Conservation (phyloP, 1,140 invertebrate genomes). For the Cecropterus lyciades region DNA sequence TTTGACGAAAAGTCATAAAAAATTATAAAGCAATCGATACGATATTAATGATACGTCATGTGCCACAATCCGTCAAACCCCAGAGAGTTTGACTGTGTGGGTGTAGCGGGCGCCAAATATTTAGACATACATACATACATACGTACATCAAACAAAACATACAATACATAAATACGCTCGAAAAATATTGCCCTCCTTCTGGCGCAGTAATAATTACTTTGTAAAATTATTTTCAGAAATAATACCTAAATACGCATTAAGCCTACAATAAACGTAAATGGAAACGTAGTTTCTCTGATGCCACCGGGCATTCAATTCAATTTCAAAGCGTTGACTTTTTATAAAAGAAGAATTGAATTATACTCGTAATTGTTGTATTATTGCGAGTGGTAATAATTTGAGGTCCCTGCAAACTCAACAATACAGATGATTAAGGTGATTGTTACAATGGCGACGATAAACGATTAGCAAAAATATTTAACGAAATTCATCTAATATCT, state of each 20-base stretch:
- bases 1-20: no score
- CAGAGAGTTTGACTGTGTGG: no score
- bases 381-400: slow-evolving; percentile 24
- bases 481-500: neutral
- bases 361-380: slow-evolving; percentile 26
- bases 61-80: no score
- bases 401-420: slow-evolving; percentile 19
- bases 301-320: slow-evolving; percentile 13
- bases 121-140: no score
- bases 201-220: no score
- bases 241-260: slow-evolving; percentile 2
- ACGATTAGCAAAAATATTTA: neutral
- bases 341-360: slow-evolving; percentile 20
- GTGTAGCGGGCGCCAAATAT: no score
- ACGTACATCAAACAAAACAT: no score
- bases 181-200: no score
- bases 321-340: slow-evolving; percentile 18
- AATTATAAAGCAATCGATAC: no score
- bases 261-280: slow-evolving; percentile 13
- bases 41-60: no score
- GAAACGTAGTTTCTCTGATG: slow-evolving; percentile 10
- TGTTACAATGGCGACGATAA: neutral
- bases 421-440: slow-evolving; percentile 1
- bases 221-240: neutral
- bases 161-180: no score